Evolutionary conservation across 2,797 vertebrate species (phyloP), one percentile per base, ranked within the genome.

Genomic region (Yasuhikotakia modesta): DNA sequence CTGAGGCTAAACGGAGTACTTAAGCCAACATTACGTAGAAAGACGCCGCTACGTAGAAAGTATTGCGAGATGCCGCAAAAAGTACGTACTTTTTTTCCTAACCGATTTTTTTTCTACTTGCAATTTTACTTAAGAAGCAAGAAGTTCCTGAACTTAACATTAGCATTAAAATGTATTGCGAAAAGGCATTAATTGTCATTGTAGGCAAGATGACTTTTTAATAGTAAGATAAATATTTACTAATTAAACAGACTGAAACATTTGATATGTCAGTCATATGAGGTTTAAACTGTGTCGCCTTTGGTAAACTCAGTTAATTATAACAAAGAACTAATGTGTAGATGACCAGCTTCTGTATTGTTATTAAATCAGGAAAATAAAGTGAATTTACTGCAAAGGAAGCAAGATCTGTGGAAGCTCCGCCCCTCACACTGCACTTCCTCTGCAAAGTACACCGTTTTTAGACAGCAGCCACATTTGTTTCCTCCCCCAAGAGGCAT

Each of bases 401-500:
- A 99, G 87, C 97, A 99, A 85, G 95, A 96, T 84, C 96, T 97
- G 82, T 99, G 97, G 93, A 96, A 99, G 90, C 94, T 96, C 91
- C 91, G 95, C 79, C 97, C 97, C 82, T 98, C 96, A 0, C 97
- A 99, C 79, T 98, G 97, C 82, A 99, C 95, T 89, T 99, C 96
- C 88, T 98, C 97, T 0, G 96, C 97, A 2, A 97, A 97, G 90
- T 96, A 98, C 48, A 99, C 96, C 0, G 93, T 88, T 90, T 96
- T 97, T 88, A 95, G 95, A 92, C 97, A 99, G 80, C 95, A 95
- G 24, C 95, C 95, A 16, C 97, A 99, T 81, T 95, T 95, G 89
- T 96, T 98, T 86, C 97, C 97, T 90, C 97, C 97, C 75, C 97
- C 97, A 78, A 97, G 96, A 32, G 97, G 96, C 97, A 99, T 99